Evolutionary conservation across 2,888 invertebrate genomes (phyloP), one percentile per base, ranked within the genome.

Genomic region (Formica aserva): DNA sequence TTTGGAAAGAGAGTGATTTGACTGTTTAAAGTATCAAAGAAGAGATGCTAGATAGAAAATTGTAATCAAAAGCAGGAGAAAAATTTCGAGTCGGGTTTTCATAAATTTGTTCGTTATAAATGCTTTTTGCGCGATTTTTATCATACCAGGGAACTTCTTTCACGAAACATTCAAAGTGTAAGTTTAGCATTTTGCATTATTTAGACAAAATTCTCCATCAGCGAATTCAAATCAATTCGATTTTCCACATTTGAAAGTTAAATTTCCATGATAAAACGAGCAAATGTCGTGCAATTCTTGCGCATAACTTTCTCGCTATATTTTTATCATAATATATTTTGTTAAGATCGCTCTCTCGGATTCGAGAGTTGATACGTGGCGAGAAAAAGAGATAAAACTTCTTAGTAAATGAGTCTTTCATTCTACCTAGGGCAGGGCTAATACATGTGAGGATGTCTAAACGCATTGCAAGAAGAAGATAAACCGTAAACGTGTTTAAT

Each of bases 381-480:
- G 41, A 57, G 60, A 78, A 41, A 18, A 41, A 18, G 45, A 71
- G 57, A 57, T 71, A 60, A 78, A 60, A 22, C 71, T 57, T 57
- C 57, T 71, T 22, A 71, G 57, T 78, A 71, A 78, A 78, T 78
- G 71, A 78, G 71, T 71, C 60, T 60, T 71, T 45, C 32, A 18
- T 26, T 15, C 57, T 77, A 32, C 0, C 45, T 22, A 15, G 41
- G 18, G 1, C 8, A 41, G 11, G 13, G 22, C 41, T 41, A 18
- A 29, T 32, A 60, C 45, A 32, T 60, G 45, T 55, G 72, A 69
- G 32, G 22, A 32, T 26, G 22, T 41, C 71, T 63, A 81, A 81
- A 74, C 38, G 81, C 62, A 81, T 74, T 75, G 81, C 81, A 63
- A 72, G 63, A 75, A 81, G 38, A 48, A 81, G 81, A 81, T 81